Percentiles rank a stretch among this genome's conserved stretches.
phyloP scores from a whole-genome alignment of 2,888 invertebrate genomes.

The Scelioninae gen. 1 region DNA sequence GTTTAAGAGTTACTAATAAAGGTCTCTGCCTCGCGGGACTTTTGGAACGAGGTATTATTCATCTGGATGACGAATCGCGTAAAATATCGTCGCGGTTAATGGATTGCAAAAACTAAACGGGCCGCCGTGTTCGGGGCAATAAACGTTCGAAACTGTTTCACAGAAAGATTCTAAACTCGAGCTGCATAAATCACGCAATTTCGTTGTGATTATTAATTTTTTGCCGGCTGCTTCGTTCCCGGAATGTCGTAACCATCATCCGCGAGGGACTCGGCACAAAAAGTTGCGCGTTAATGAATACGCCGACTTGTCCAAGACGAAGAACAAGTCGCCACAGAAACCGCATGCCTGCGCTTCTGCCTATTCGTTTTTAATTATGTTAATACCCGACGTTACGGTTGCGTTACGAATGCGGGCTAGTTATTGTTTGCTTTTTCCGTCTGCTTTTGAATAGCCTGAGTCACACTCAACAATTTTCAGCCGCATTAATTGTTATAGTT shows the following conservation, averaged over 20 bases:
- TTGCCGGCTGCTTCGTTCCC: conserved; percentile 56
- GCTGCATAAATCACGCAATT: conserved; percentile 70
- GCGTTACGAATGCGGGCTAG: conserved; percentile 14
- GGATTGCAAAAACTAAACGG: conserved; percentile 66
- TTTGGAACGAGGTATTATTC: conserved; percentile 21
- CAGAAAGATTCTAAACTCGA: conserved; percentile 65
- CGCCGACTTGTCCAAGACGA: conserved; percentile 63
- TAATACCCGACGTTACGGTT: conserved; percentile 39
- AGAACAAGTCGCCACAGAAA: conserved; percentile 52
- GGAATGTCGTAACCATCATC: conserved; percentile 68
- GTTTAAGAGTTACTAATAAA: conserved; percentile 49
- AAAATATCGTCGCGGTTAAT: conserved; percentile 62
- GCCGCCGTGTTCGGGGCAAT: conserved; percentile 58
- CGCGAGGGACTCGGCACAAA: conserved; percentile 56
- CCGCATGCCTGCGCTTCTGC: conserved; percentile 45
- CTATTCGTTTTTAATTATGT: conserved; percentile 68
- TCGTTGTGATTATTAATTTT: conserved; percentile 72
- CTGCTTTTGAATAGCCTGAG: neutral
- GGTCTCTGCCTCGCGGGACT: neutral
- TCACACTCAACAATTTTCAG: neutral
- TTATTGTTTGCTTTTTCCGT: neutral
- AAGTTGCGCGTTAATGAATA: conserved; percentile 70
- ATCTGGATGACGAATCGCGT: conserved; percentile 55
- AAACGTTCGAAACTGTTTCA: conserved; percentile 62
- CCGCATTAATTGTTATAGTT: neutral